A percentile compares a stretch with the other conserved stretches of the same genome.
These are phyloP conservation scores for Cirrhinus mrigala DNA, from an alignment of 2,797 vertebrate species.

Conservation along the genomic window DNA sequence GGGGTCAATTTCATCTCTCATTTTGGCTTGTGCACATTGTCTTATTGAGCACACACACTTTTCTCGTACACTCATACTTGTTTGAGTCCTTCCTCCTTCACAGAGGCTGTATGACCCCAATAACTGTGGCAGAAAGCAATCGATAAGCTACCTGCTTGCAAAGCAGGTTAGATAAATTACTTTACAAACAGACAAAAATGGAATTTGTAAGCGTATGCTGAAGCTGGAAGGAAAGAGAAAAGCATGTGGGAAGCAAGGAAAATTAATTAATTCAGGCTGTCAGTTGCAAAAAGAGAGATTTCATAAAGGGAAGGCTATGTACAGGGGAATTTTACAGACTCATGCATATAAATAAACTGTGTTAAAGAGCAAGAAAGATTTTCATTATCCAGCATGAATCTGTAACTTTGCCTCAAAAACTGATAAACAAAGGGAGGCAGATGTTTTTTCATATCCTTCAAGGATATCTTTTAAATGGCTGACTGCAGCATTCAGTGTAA, in stretches of 20 bases:
- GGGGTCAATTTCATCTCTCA: slow-evolving; percentile 26
- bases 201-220: slow-evolving; percentile 53
- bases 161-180: slow-evolving; percentile 67
- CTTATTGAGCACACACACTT: neutral
- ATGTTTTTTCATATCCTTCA: neutral
- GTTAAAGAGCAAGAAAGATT: slow-evolving; percentile 30
- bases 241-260: slow-evolving; percentile 19
- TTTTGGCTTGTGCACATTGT: neutral
- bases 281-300: slow-evolving; percentile 35
- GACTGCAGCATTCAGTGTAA: slow-evolving; percentile 2
- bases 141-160: slow-evolving; percentile 59
- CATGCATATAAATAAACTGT: slow-evolving; percentile 39
- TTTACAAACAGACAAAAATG: slow-evolving; percentile 64
- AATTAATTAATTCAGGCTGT: slow-evolving; percentile 55
- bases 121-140: slow-evolving; percentile 67
- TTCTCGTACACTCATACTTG: slow-evolving; percentile 10
- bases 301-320: slow-evolving; percentile 18
- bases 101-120: slow-evolving; percentile 58
- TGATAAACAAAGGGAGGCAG: slow-evolving; percentile 12
- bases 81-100: slow-evolving; percentile 46
- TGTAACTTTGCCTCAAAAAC: neutral
- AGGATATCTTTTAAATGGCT: neutral
- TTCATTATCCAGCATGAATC: slow-evolving; percentile 23
- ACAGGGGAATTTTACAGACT: slow-evolving; percentile 3
- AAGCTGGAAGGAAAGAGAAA: slow-evolving; percentile 25